phyloP scores from a whole-genome alignment of 1,140 invertebrate genomes.

The Daktulosphaira vitifoliae region DNA sequence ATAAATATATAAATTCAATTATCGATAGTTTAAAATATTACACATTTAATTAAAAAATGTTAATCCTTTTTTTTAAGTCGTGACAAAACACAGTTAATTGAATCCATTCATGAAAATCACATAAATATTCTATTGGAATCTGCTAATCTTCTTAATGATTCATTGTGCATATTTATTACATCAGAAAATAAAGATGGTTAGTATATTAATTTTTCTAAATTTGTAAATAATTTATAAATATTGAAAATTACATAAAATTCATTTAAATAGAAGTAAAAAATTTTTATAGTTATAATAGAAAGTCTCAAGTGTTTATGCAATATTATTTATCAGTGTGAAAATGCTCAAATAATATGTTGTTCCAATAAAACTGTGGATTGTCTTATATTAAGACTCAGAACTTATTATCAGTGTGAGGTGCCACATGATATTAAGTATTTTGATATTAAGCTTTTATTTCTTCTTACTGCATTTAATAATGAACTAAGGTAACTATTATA shows the following conservation, averaged over 20 bases:
- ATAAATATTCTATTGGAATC: conserved; percentile 55
- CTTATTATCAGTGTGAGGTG: conserved; percentile 51
- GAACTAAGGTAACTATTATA: conserved; percentile 48
- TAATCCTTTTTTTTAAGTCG: conserved; percentile 49
- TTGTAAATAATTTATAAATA: no score
- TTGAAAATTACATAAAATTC: no score
- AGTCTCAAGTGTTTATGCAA: conserved; percentile 84
- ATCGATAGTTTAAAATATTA: not conserved
- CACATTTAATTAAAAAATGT: conserved; percentile 5
- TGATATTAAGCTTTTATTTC: conserved; percentile 79
- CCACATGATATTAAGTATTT: conserved; percentile 67
- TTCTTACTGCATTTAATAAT: conserved; percentile 71
- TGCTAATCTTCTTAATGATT: conserved; percentile 47
- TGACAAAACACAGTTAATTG: conserved; percentile 63
- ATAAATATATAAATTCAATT: not conserved
- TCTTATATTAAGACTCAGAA: conserved; percentile 63
- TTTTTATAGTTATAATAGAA: conserved; percentile 57
- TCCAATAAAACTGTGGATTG: conserved; percentile 63
- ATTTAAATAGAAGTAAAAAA: no score
- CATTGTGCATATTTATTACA: conserved; percentile 6
- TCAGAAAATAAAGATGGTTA: conserved; percentile 21
- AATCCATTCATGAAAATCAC: conserved; percentile 57
- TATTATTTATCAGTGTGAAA: conserved; percentile 70
- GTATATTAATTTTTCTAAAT: not conserved
- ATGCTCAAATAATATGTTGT: conserved; percentile 58